Conservation (phyloP, 2,888 invertebrate species). For the Protophormia terraenovae region DNA sequence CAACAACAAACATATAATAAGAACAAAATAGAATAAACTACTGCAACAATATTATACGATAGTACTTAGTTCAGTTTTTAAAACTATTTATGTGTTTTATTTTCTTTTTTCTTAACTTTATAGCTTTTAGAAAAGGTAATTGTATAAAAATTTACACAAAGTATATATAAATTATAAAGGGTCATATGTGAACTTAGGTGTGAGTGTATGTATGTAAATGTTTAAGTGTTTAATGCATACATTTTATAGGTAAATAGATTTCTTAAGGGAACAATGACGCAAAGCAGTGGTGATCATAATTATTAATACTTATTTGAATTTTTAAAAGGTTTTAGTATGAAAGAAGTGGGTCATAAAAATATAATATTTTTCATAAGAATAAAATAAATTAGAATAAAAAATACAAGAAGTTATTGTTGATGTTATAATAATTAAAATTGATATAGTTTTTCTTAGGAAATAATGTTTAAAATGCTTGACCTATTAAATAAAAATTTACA, state of each 20-base stretch:
- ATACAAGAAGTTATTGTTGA: too few relatives aligned
- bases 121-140: conserved; percentile 5
- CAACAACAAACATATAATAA: neutral
- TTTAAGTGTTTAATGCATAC: neutral
- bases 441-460: too few relatives aligned
- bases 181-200: neutral
- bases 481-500: too few relatives aligned
- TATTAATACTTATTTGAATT: neutral
- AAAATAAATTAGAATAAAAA: too few relatives aligned
- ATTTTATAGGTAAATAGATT: neutral
- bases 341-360: too few relatives aligned
- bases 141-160: conserved; percentile 30
- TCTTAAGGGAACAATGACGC: neutral
- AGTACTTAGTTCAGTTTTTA: neutral
- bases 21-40: neutral
- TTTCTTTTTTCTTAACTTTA: neutral
- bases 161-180: neutral
- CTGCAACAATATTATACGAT: conserved; percentile 16
- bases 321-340: neutral
- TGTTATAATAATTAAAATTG: too few relatives aligned
- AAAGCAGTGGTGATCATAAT: neutral
- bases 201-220: neutral
- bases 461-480: too few relatives aligned
- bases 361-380: too few relatives aligned
- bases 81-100: conserved; percentile 12